Evolutionary conservation across 2,113 vertebrate genomes (phyloP).

Genomic region (Actenoides hombroni): DNA sequence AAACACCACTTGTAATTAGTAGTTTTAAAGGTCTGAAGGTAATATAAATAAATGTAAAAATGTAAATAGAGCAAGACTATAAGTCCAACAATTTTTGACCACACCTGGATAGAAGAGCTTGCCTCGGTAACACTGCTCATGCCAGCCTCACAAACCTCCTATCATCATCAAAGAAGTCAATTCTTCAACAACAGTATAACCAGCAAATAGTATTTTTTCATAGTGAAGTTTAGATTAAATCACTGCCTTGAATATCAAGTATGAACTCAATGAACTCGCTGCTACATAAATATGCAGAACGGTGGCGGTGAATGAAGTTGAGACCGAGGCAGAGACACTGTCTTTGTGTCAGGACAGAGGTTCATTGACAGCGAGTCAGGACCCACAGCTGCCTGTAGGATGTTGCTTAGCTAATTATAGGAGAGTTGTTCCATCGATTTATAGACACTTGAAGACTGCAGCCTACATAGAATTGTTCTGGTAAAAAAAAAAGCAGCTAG

Average conservation of each 20-base stretch:
- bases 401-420: constrained; percentile 25
- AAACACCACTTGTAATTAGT: not conserved
- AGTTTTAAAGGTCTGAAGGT: not conserved
- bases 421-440: not conserved
- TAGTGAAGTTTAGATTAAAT: not conserved
- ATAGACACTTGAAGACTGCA: constrained; percentile 6
- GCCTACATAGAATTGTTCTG: not conserved
- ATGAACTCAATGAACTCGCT: not conserved
- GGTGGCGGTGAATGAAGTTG: not conserved
- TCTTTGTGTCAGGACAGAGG: constrained; percentile 39
- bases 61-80: not conserved
- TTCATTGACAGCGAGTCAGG: constrained; percentile 17
- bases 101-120: not conserved
- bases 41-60: not conserved
- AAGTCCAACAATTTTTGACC: not conserved
- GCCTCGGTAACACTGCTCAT: not conserved
- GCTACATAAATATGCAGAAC: not conserved
- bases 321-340: not conserved
- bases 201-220: not conserved
- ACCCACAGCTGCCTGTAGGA: constrained; percentile 42
- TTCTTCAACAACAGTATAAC: not conserved
- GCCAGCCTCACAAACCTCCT: not conserved
- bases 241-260: not conserved
- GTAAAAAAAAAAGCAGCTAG: not conserved
- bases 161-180: not conserved